A percentile compares a stretch with the other conserved stretches of the same genome.
Evolutionary conservation across 1,140 invertebrate species (phyloP).

Genomic region (Trachymyrmex cornetzi): DNA sequence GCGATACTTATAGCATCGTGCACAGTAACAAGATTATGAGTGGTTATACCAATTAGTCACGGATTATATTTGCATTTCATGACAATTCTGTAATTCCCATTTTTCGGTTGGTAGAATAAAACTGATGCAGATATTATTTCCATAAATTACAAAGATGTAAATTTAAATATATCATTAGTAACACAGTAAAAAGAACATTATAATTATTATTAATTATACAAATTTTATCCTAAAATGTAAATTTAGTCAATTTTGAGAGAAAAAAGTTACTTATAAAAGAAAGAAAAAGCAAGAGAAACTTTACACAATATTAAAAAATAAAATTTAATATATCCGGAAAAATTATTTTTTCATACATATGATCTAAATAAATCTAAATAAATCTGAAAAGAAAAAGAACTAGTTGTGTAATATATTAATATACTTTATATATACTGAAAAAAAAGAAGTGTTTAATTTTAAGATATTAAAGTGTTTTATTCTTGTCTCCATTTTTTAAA

Average conservation of each 20-base stretch:
- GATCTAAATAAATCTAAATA: neutral
- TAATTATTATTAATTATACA: constrained; percentile 7
- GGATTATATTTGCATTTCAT: constrained; percentile 1
- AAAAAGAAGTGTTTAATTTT: no score
- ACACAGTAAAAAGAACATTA: neutral
- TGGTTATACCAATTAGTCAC: neutral
- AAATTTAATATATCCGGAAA: neutral
- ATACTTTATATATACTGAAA: neutral
- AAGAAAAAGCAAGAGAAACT: neutral
- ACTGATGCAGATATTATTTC: neutral
- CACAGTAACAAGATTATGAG: constrained; percentile 31
- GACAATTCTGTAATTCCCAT: neutral
- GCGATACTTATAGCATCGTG: constrained; percentile 16
- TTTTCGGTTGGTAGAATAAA: neutral
- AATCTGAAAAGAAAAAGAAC: neutral
- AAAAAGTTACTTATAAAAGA: neutral
- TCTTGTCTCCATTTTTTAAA: no score
- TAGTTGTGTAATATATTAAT: constrained; percentile 15
- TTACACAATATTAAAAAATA: neutral
- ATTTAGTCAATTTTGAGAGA: neutral
- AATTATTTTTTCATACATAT: neutral
- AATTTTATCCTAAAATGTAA: neutral
- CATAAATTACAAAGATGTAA: neutral
- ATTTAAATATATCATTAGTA: neutral
- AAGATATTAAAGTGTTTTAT: no score